Conservation (phyloP, 2,113 vertebrate species). For the Corvus hawaiiensis region DNA sequence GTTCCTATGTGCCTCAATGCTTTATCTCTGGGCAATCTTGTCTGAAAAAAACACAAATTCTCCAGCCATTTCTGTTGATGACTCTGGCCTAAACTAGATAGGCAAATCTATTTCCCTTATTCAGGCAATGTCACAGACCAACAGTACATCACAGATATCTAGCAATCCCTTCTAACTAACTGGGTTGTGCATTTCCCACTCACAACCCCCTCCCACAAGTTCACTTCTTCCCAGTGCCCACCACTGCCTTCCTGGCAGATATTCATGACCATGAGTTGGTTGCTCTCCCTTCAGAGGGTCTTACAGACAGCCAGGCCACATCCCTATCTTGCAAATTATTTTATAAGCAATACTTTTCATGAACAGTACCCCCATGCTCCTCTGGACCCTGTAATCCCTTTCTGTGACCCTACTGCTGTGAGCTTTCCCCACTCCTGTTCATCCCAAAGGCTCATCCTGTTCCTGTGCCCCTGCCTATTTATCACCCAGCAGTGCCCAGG, state of each 20-base stretch:
- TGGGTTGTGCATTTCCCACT: neutral
- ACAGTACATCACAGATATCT: neutral
- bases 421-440: neutral
- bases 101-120: neutral
- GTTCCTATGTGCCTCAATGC: fast-evolving
- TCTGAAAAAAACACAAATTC: neutral
- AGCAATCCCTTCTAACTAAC: neutral
- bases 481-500: neutral
- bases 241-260: neutral
- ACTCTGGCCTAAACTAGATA: neutral
- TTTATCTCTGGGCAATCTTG: neutral
- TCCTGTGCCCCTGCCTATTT: neutral
- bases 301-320: neutral
- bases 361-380: neutral
- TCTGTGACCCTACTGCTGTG: neutral
- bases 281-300: neutral
- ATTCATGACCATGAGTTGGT: neutral
- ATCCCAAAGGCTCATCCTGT: neutral
- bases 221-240: neutral
- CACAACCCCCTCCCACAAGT: neutral
- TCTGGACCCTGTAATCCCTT: neutral
- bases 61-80: neutral
- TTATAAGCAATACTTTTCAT: neutral
- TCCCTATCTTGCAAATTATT: neutral
- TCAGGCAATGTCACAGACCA: neutral